Conservation (phyloP, 2,888 invertebrate genomes). For the Entomobrya proxima region DNA sequence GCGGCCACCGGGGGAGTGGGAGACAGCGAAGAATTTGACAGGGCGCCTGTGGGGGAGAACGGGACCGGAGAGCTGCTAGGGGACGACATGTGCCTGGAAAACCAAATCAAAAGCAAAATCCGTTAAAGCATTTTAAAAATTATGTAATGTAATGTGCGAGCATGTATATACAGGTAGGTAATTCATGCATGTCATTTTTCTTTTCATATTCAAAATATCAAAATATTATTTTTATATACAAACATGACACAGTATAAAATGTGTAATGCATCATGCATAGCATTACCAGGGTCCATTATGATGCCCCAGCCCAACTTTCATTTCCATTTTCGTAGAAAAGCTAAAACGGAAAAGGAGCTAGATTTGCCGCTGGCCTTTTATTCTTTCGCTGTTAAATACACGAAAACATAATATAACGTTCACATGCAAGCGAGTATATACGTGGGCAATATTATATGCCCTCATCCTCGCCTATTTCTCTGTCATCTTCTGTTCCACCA, state of each 20-base stretch:
- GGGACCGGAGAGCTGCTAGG: conserved; percentile 74
- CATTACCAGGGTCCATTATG: background rate
- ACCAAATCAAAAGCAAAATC: background rate
- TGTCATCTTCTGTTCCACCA: conserved; percentile 33
- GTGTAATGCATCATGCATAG: background rate
- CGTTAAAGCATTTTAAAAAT: background rate
- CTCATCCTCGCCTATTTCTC: background rate
- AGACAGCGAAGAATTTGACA: conserved; percentile 74
- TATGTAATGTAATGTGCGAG: background rate
- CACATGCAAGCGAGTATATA: background rate
- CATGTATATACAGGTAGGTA: background rate
- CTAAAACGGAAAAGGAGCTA: conserved; percentile 54
- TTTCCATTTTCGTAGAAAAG: conserved; percentile 61
- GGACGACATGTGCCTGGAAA: conserved; percentile 73
- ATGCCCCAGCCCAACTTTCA: conserved; percentile 53
- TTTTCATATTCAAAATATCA: too few species aligned
- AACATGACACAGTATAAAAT: background rate
- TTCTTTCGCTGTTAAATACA: conserved; percentile 34
- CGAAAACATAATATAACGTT: background rate
- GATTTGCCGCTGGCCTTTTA: conserved; percentile 48
- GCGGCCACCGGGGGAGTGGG: conserved; percentile 73
- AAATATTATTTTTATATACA: too few species aligned
- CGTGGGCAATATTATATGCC: background rate
- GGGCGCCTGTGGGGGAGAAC: conserved; percentile 73
- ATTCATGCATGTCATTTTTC: too few species aligned